Base-by-base conservation (phyloP, 1,140 invertebrate genomes). In the Drosophila mojavensis region DNA sequence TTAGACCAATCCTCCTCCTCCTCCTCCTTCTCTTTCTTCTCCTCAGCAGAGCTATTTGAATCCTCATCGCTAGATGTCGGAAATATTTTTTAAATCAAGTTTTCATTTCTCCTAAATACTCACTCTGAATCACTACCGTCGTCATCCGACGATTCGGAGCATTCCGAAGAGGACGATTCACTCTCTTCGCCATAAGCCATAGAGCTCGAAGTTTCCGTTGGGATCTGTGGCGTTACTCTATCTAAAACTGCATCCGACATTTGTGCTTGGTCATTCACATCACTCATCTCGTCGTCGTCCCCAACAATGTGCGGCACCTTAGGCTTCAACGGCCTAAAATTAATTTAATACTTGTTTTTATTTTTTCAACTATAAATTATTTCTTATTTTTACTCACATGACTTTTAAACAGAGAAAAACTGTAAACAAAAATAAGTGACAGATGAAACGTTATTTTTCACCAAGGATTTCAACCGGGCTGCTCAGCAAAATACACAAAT, bases 301-400 rank as follows among this genome's bases (percentile, higher is more conserved):
- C 64, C 81, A 10, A 84, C 81, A 59, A 84, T 77, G n/a, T 83
- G 72, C 0, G 63, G 63, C 2, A 82, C 43, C 7, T 55, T 67
- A 0, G 66, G 50, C 24, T 33, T 4, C 17, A 63, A 54, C 0
- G 75, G 56, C 76, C 81, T 83, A 26, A 4, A 76, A 67, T 39
- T 1, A 0, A 48, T 6, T 15, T 0, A 28, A 26, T 33, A 47
- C 2, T 7, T 28, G 26, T n/a, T 13, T 3, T 30, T 6, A 30
- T 5, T 30, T 30, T 1, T 1, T 30, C 28, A 33, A 33, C 6
- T 33, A 9, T 33, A 17, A 17, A 9, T 47, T 15, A 17, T 13
- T 58, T 5, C 3, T 28, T 7, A 30, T 13, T 30, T 30, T 11
- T n/a, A 71, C 68, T 64, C n/a, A 66, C 69, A 72, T 72, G 4